Conservation (phyloP, 2,888 invertebrate genomes). For the Caenorhabditis sinica region DNA sequence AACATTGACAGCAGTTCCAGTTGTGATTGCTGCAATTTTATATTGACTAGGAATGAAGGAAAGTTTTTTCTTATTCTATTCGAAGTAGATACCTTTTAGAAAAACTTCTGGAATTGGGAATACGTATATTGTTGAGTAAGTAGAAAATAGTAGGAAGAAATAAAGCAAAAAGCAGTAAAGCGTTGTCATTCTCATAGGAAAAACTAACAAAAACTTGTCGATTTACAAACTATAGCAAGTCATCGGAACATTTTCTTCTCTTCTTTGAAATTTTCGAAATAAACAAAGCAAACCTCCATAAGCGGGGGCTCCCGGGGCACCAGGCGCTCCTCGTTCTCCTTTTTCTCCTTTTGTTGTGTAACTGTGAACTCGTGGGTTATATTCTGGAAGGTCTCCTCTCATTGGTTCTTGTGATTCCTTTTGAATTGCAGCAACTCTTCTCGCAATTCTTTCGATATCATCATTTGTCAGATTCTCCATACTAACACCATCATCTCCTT, state of each 20-base stretch:
- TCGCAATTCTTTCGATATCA: slow-evolving; percentile 79
- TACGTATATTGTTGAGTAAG: slow-evolving; percentile 3
- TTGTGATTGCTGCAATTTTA: slow-evolving; percentile 26
- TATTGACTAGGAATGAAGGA: background rate
- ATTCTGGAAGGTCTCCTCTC: slow-evolving; percentile 70
- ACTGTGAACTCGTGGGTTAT: slow-evolving; percentile 70
- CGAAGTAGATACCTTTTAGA: slow-evolving; percentile 40
- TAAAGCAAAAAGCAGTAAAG: background rate
- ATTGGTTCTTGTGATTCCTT: slow-evolving; percentile 30
- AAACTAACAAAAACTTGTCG: slow-evolving; percentile 1
- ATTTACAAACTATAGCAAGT: background rate
- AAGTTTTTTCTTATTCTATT: background rate
- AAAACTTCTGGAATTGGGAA: slow-evolving; percentile 59
- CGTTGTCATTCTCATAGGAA: slow-evolving; percentile 11
- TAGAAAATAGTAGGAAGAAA: background rate
- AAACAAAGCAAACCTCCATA: slow-evolving; percentile 39
- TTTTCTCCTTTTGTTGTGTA: slow-evolving; percentile 70
- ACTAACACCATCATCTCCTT: slow-evolving; percentile 64
- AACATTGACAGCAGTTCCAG: slow-evolving; percentile 52
- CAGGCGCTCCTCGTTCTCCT: slow-evolving; percentile 68
- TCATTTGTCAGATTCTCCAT: slow-evolving; percentile 77
- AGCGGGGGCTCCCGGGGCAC: slow-evolving; percentile 73
- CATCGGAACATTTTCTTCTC: slow-evolving; percentile 20
- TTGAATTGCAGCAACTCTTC: slow-evolving; percentile 47
- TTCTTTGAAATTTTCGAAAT: slow-evolving; percentile 64